Conservation (phyloP, 2,113 vertebrate genomes). For the Orcinus orca region DNA sequence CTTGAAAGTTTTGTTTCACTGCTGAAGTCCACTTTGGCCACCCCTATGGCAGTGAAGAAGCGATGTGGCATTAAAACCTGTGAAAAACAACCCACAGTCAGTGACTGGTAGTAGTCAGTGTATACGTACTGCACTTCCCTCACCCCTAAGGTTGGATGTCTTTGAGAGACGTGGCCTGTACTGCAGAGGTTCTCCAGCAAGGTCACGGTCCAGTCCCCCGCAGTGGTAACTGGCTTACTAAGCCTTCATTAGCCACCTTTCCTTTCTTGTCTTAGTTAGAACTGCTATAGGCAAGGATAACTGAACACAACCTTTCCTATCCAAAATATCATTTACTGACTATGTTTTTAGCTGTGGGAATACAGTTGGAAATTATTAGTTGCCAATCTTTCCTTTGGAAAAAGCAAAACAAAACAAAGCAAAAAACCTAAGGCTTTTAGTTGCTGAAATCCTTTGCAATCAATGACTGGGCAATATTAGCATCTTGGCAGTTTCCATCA, state of each 20-base stretch:
- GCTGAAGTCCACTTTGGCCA: not conserved
- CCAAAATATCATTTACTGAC: not conserved
- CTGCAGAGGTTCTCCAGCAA: not conserved
- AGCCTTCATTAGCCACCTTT: not conserved
- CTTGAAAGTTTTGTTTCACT: not conserved
- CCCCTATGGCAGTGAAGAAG: not conserved
- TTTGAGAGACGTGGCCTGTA: not conserved
- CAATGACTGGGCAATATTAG: not conserved
- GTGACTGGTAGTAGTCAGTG: not conserved
- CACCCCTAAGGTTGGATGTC: not conserved
- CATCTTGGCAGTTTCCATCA: not conserved
- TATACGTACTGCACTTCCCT: not conserved
- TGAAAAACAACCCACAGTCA: not conserved
- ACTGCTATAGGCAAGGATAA: not conserved
- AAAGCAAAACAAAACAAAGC: not conserved
- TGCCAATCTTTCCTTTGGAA: not conserved
- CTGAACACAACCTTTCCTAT: not conserved
- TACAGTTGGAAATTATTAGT: not conserved
- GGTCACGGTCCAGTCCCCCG: not conserved
- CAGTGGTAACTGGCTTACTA: not conserved
- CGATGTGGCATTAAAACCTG: not conserved
- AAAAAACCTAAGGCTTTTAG: conserved; percentile 2
- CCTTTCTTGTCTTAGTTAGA: not conserved
- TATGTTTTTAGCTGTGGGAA: not conserved
- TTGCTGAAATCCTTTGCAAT: not conserved